Percentiles rank a stretch among this genome's conserved stretches.
phyloP scores from a whole-genome alignment of 2,113 vertebrate species.

The Pedionomus torquatus region DNA sequence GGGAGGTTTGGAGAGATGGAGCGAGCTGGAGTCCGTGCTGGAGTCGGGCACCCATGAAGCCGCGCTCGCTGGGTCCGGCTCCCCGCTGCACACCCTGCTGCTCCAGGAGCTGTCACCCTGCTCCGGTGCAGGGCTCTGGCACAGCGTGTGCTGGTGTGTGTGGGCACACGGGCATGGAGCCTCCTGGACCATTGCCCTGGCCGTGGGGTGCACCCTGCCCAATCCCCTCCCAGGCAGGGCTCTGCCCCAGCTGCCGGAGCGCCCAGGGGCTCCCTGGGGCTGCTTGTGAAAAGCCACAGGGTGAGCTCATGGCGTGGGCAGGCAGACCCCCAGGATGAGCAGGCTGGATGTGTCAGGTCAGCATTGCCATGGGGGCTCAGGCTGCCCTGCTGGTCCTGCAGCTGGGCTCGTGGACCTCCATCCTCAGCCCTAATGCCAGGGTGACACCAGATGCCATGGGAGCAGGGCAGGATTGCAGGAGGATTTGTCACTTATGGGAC shows the following conservation, averaged over 20 bases:
- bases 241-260: not conserved
- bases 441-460: not conserved
- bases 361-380: fast-evolving
- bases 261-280: fast-evolving
- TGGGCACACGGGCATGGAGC: not conserved
- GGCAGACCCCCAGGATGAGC: not conserved
- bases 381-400: fast-evolving
- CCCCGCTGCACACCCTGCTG: not conserved
- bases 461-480: not conserved
- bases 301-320: not conserved
- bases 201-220: not conserved
- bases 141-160: fast-evolving
- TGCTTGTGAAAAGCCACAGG: not conserved
- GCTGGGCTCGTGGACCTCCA: not conserved
- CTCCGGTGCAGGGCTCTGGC: not conserved
- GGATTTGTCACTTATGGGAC: not conserved
- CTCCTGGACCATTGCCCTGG: not conserved
- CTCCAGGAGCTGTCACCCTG: not conserved
- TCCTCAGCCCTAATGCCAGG: fast-evolving
- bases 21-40: fast-evolving
- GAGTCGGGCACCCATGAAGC: not conserved
- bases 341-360: not conserved
- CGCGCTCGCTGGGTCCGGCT: fast-evolving
- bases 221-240: not conserved
- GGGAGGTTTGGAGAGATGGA: not conserved